A percentile compares a stretch with the other conserved stretches of the same genome.
These are phyloP conservation scores for Nyctibius grandis DNA, from an alignment of 2,797 vertebrate species.

Conservation along the genomic window DNA sequence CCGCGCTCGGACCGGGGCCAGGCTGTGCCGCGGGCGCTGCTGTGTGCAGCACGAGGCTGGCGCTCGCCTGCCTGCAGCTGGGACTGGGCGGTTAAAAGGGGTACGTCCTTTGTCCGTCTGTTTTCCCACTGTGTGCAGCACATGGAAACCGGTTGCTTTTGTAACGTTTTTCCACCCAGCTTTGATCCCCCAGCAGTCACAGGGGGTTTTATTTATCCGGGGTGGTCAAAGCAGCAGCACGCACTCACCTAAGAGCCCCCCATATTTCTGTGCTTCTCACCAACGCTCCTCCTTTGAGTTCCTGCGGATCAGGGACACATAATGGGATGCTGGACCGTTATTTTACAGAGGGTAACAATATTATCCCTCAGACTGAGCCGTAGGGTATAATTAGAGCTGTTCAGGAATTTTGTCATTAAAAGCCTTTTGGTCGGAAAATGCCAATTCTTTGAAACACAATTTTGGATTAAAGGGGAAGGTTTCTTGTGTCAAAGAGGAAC, in stretches of 20 bases:
- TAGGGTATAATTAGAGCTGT: slow-evolving; percentile 8
- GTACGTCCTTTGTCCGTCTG: neutral
- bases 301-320: neutral
- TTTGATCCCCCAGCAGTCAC: neutral
- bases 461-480: neutral
- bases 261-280: neutral
- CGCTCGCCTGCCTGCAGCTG: neutral
- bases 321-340: neutral
- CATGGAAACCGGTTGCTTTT: neutral
- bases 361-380: neutral
- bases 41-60: neutral
- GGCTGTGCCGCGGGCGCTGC: neutral
- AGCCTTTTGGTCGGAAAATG: slow-evolving; percentile 17
- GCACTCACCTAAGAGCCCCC: neutral
- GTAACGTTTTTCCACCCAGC: neutral
- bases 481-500: neutral
- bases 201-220: neutral
- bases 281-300: neutral
- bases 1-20: neutral
- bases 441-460: neutral
- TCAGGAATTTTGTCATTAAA: slow-evolving; percentile 34
- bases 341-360: neutral
- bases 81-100: neutral
- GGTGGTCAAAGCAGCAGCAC: neutral
- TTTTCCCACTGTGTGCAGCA: neutral